Conservation (phyloP, 2,888 invertebrate genomes). For the Antheraea yamamai region DNA sequence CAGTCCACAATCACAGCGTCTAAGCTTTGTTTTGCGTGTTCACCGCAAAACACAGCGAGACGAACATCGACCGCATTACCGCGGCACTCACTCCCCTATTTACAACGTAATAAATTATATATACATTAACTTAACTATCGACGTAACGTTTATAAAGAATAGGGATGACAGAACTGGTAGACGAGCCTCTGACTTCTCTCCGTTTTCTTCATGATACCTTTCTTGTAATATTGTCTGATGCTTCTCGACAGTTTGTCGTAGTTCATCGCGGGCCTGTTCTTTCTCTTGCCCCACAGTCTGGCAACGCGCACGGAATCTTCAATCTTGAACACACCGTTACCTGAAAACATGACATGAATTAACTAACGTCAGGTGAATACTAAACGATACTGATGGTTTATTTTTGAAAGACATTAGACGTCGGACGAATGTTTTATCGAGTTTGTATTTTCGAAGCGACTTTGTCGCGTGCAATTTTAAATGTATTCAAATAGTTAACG, state of each 20-base stretch:
- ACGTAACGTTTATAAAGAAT: conserved; percentile 86
- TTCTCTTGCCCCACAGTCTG: conserved; percentile 98
- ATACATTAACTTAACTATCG: conserved; percentile 47
- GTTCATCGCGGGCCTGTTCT: conserved; percentile 99
- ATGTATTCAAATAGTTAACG: conserved; percentile 17
- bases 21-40: conserved; percentile 60
- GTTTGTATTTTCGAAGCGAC: conserved; percentile 23
- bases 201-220: conserved; percentile 99
- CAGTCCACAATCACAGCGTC: conserved; percentile 51
- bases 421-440: conserved; percentile 28
- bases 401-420: conserved; percentile 39
- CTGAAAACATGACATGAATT: conserved; percentile 67
- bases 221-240: conserved; percentile 99
- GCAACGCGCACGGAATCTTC: conserved; percentile 99
- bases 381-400: conserved; percentile 31
- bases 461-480: conserved; percentile 8
- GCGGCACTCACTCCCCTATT: conserved; percentile 64
- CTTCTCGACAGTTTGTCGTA: conserved; percentile 99
- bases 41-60: conserved; percentile 64
- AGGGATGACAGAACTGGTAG: conserved; percentile 99
- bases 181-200: conserved; percentile 98
- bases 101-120: conserved; percentile 58
- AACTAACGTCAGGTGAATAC: conserved; percentile 47
- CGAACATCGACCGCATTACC: conserved; percentile 74
- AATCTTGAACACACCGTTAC: conserved; percentile 98